Base-by-base conservation (phyloP, 2,113 vertebrate species). In the Pimephales promelas region DNA sequence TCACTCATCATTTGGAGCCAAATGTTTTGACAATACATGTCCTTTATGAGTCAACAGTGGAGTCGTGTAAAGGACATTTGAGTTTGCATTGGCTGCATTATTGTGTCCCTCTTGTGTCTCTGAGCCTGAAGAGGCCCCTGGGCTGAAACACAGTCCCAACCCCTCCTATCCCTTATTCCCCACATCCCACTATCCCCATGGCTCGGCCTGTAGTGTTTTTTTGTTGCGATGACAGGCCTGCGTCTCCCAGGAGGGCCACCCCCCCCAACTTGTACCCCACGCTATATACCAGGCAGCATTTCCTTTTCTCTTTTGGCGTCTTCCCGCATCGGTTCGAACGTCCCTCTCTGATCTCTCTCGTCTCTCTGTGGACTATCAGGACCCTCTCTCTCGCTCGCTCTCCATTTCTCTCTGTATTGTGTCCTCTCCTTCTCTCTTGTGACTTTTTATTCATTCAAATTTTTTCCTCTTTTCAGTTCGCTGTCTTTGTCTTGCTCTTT, bases 211-310 rank as follows among this genome's bases (percentile, higher is more conserved):
- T 91, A 86, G 92, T 86, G 85, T 94, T 93, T 95, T 93, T 94
- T 73, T 95, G 92, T 94, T 94, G 82, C 93, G 92, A 92, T 95
- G 94, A 95, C 94, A 94, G 94, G 88, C 93, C 93, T 92, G 94
- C 94, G 94, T 95, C 95, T 94, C 95, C 92, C 90, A 94, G 95
- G 94, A 87, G 74, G 59, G 62, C 40, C 40, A 78, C 81, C 79
- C 81, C 79, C 47, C 83, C 66, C 52, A 93, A 95, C 94, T 94
- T 94, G 94, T 93, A 92, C 94, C 93, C 92, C 94, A 91, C 91
- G 93, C 94, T 93, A 88, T 90, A 92, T 89, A 87, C 89, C 84
- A 89, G 91, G 82, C 77, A 72, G 28, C 47, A 91, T 92, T 94
- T 88, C 89, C 92, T 94, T 94, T 92, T 92, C 92, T 87, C 90